phyloP scores from a whole-genome alignment of 2,888 invertebrate species.

The Smittia aterrima region DNA sequence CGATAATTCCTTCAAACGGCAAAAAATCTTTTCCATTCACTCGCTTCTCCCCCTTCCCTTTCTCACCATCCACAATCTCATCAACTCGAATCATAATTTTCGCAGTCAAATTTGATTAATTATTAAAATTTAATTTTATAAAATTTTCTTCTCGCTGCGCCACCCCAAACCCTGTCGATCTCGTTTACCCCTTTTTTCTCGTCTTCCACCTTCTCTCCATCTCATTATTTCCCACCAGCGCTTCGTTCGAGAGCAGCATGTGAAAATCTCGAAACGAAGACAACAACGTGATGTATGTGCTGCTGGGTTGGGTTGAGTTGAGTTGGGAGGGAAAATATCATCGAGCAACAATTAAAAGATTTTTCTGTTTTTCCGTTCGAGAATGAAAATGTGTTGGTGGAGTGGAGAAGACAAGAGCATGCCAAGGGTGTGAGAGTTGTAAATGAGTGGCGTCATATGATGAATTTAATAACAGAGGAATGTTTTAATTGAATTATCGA shows the following conservation, averaged over 20 bases:
- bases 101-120: slow-evolving; percentile 42
- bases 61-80: slow-evolving; percentile 36
- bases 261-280: slow-evolving; percentile 14
- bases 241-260: background rate
- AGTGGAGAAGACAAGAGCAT: too few species aligned
- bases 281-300: slow-evolving; percentile 26
- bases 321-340: background rate
- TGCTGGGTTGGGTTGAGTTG: background rate
- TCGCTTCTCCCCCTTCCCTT: background rate
- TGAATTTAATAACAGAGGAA: slow-evolving; percentile 23
- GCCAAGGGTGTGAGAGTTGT: slow-evolving; percentile 21
- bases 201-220: background rate
- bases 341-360: slow-evolving; percentile 30
- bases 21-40: slow-evolving; percentile 30
- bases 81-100: slow-evolving; percentile 41
- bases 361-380: slow-evolving; percentile 27
- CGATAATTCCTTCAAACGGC: slow-evolving; percentile 27
- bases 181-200: background rate
- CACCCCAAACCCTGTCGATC: background rate
- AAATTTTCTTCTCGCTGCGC: slow-evolving; percentile 28
- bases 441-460: slow-evolving; percentile 26
- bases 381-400: background rate
- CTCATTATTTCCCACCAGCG: background rate
- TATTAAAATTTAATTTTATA: slow-evolving; percentile 42
- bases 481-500: slow-evolving; percentile 33